A percentile compares a stretch with the other conserved stretches of the same genome.
Conservation (phyloP, 2,888 invertebrate genomes). For the Drosophila pseudotakahashii region DNA sequence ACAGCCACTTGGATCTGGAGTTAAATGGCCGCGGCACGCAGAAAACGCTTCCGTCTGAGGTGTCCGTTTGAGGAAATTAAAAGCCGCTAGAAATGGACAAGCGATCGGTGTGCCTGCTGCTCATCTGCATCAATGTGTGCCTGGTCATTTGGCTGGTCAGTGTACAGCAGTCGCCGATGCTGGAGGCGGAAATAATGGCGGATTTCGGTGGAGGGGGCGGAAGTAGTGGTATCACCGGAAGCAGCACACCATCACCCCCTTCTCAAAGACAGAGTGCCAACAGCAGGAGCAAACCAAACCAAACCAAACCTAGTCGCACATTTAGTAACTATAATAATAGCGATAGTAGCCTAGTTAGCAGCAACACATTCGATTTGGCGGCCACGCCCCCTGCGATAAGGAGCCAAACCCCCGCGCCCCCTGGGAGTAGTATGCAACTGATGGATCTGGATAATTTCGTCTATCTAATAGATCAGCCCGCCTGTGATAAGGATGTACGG, state of each 20-base stretch:
- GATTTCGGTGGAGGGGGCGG: constrained; percentile 16
- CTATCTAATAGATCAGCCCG: constrained; percentile 87
- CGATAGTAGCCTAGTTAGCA: constrained; percentile 55
- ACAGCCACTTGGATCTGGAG: constrained; percentile 49
- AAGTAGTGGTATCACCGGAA: constrained; percentile 4
- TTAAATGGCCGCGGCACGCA: constrained; percentile 75
- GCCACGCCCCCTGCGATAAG: constrained; percentile 36
- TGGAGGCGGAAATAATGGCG: constrained; percentile 60
- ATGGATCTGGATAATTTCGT: constrained; percentile 87
- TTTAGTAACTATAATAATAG: constrained; percentile 45
- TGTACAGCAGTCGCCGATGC: constrained; percentile 79
- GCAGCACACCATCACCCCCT: constrained; percentile 21
- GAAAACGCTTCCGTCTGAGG: constrained; percentile 71
- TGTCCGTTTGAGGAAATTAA: constrained; percentile 34
- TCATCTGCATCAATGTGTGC: constrained; percentile 83
- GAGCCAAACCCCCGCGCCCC: constrained; percentile 37
- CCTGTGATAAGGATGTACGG: constrained; percentile 85
- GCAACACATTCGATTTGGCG: constrained; percentile 38
- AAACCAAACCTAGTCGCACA: constrained; percentile 73
- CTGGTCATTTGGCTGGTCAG: constrained; percentile 84
- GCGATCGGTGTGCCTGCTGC: constrained; percentile 81
- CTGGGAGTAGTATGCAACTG: constrained; percentile 68
- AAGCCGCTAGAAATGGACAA: constrained; percentile 82
- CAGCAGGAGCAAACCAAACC: constrained; percentile 62
- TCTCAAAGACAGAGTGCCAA: constrained; percentile 53